These are phyloP conservation scores for Polietes domitor DNA, from an alignment of 2,888 invertebrate species.

Conservation along the genomic window DNA sequence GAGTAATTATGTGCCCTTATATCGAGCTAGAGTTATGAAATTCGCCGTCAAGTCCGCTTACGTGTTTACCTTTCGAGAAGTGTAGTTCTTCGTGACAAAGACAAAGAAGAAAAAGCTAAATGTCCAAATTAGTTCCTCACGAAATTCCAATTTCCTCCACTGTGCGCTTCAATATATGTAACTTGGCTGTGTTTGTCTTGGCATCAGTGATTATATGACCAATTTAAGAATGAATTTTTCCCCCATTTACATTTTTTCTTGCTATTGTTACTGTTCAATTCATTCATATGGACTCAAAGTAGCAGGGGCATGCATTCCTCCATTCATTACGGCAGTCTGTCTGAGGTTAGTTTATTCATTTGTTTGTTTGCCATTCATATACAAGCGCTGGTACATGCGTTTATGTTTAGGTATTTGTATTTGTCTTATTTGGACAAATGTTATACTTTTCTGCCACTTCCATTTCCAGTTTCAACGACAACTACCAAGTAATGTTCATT, in stretches of 20 bases:
- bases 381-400: not conserved
- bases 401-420: conserved; percentile 29
- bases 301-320: not conserved
- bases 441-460: not conserved
- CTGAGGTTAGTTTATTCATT: not conserved
- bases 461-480: not conserved
- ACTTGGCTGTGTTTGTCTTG: conserved; percentile 1
- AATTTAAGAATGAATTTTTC: not conserved
- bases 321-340: not conserved
- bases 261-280: not conserved
- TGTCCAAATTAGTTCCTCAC: too few relatives aligned
- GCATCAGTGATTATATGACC: not conserved
- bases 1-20: too few relatives aligned
- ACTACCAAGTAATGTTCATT: conserved; percentile 17
- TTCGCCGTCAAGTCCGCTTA: too few relatives aligned
- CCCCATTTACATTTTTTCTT: not conserved
- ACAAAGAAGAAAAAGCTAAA: too few relatives aligned
- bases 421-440: conserved; percentile 28
- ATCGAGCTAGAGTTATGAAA: too few relatives aligned
- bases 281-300: not conserved
- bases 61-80: too few relatives aligned
- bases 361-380: conserved; percentile 8
- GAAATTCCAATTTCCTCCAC: not conserved
- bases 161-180: not conserved
- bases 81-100: too few relatives aligned